Conservation (phyloP, 2,113 vertebrate species). For the Pangasianodon gigas region DNA sequence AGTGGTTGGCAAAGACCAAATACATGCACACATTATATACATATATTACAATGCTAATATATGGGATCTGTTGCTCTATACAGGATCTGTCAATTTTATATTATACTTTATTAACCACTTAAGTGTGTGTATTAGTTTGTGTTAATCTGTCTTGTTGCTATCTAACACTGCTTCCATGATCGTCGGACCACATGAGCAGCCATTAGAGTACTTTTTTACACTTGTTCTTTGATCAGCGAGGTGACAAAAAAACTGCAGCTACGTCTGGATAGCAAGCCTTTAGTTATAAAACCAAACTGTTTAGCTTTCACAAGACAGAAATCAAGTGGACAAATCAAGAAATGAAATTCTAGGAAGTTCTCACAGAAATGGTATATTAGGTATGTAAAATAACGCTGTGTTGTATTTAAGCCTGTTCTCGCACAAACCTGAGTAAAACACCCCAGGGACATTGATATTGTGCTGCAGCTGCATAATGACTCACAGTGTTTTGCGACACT, state of each 20-base stretch:
- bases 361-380: background rate
- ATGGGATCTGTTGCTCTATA: too few relatives aligned
- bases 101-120: too few relatives aligned
- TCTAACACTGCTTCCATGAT: too few relatives aligned
- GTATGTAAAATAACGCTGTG: background rate
- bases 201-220: background rate
- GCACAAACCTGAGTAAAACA: constrained; percentile 9
- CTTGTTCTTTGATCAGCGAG: background rate
- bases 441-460: background rate
- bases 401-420: background rate
- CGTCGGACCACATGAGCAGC: background rate
- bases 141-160: too few relatives aligned
- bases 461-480: constrained; percentile 10
- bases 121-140: too few relatives aligned
- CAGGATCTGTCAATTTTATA: too few relatives aligned
- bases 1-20: too few relatives aligned
- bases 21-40: too few relatives aligned
- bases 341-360: background rate
- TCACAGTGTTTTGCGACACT: background rate
- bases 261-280: background rate
- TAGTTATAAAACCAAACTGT: background rate
- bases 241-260: background rate
- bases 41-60: too few relatives aligned
- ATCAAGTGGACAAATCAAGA: background rate
- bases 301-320: background rate